Evolutionary conservation across 2,113 vertebrate species (phyloP), one percentile per base, ranked within the genome.

Genomic region (Syngnathus typhle): DNA sequence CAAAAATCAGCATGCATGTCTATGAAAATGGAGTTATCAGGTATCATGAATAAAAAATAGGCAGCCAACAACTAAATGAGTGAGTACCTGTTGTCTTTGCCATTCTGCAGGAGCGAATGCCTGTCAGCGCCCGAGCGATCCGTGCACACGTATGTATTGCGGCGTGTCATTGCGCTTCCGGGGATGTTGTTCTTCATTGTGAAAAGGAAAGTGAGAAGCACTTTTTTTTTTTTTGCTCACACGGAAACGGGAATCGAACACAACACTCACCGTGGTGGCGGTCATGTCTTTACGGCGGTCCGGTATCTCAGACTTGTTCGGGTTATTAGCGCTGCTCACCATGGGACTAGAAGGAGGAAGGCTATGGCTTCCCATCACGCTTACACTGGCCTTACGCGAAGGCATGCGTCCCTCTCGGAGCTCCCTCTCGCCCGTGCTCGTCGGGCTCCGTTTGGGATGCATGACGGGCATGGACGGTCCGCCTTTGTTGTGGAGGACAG

Each of bases 311-410:
- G 94, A 91, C 82, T 97, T 96, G 89, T 97, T 97, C 72, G 95
- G 95, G 85, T 97, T 97, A 91, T 95, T 94, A 82, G 95, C 95
- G 1, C 93, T 95, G 92, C 95, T 95, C 83, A 96, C 95, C 95
- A 97, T 95, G 9, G 94, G 95, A 89, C 95, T 97, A 77, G 94
- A 94, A 0, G 95, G 95, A 5, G 94, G 95, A 62, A 94, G 87
- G 73, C 92, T 93, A 37, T 93, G 91, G 19, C 93, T 91, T 38
- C 93, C 91, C 32, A 90, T 93, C 0, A 93, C 88, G 0, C 93
- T 93, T 85, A 94, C 93, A 70, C 94, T 94, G 38, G 93, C 91
- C 86, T 95, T 95, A 54, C 94, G 91, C 0, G 93, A 82, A 0
- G 94, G 92, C 87, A 95, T 91, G 2, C 93, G 90, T 21, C 94